Evolutionary conservation across 2,113 vertebrate genomes (phyloP).

Genomic region (Calidris pygmaea): DNA sequence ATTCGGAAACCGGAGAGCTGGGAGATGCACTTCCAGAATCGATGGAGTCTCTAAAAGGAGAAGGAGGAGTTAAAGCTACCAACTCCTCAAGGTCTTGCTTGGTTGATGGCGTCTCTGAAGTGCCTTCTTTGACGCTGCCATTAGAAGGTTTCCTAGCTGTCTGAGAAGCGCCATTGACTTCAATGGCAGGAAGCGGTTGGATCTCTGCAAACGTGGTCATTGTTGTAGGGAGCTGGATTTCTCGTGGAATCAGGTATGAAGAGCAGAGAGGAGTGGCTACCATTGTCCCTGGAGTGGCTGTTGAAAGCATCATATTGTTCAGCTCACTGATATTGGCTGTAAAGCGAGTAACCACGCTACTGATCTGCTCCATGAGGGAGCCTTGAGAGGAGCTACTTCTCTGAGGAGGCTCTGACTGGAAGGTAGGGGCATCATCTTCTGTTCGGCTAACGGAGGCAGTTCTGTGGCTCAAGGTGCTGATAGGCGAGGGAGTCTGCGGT

Average conservation of each 20-base stretch:
- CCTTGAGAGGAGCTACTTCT: slow-evolving; percentile 81
- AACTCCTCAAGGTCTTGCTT: slow-evolving; percentile 91
- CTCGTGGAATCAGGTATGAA: slow-evolving; percentile 87
- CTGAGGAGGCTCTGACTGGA: slow-evolving; percentile 81
- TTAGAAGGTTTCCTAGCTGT: slow-evolving; percentile 68
- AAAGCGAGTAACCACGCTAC: slow-evolving; percentile 96
- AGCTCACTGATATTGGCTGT: slow-evolving; percentile 96
- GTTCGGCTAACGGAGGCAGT: slow-evolving; percentile 78
- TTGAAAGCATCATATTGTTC: slow-evolving; percentile 94
- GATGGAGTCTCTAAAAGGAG: slow-evolving; percentile 95
- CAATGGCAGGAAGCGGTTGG: slow-evolving; percentile 87
- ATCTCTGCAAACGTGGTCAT: slow-evolving; percentile 95
- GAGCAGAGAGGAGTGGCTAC: slow-evolving; percentile 75
- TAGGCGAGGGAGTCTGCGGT: slow-evolving; percentile 89
- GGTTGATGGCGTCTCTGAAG: slow-evolving; percentile 72
- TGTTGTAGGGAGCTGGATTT: slow-evolving; percentile 87
- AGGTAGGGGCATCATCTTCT: slow-evolving; percentile 79
- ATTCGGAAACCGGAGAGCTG: slow-evolving; percentile 83
- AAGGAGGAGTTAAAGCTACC: slow-evolving; percentile 93
- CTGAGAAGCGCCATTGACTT: slow-evolving; percentile 78
- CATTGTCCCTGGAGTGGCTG: slow-evolving; percentile 65
- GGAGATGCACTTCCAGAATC: slow-evolving; percentile 88
- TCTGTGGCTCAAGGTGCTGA: slow-evolving; percentile 90
- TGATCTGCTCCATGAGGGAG: slow-evolving; percentile 97
- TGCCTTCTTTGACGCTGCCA: slow-evolving; percentile 68